Base-by-base conservation (phyloP, 1,140 invertebrate genomes). In the Dinothrombium tinctorium region DNA sequence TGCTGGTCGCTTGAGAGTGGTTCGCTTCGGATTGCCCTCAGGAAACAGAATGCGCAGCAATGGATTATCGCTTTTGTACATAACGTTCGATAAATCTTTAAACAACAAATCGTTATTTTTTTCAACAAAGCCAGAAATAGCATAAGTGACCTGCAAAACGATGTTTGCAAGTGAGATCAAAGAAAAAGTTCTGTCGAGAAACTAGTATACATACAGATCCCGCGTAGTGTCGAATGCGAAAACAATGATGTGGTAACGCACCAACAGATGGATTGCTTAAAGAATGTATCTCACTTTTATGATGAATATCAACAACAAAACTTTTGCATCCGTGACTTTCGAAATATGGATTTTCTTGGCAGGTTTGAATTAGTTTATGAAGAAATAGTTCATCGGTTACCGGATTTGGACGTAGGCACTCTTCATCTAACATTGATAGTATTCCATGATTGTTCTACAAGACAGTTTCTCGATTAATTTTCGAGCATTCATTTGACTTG, bases 61-160 rank as follows among this genome's bases (percentile, higher is more conserved):
- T 3, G 59, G 53, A 54, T 86, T 83, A 2, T 61, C 66, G 1
- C 76, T 72, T 45, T 69, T 58, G 15, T 69, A 69, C 72, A 86
- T 82, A 0, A 73, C 69, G 54, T 76, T 72, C 50, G 80, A 72
- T 3, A 89, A 62, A 61, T 90, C 82, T 29, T 82, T 59, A 63
- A 77, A 90, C 3, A 90, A 59, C 24, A 87, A 60, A 56, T 90
- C 84, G 55, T 87, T 89, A 59, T 90, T 90, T 60, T 90, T 90
- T 54, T 90, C 83, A n/a, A 90, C 56, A 58, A 90, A 90, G 0
- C 79, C 77, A 44, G 69, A 66, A 0, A 86, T 71, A 47, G 71
- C 76, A 61, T 90, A 89, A 0, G 77, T 83, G 2, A 90, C 83
- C 52, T 81, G 74, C 9, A 47, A 37, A 7, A 28, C 9, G 12